Evolutionary conservation across 2,113 vertebrate genomes (phyloP).

Genomic region (Phaethon lepturus): DNA sequence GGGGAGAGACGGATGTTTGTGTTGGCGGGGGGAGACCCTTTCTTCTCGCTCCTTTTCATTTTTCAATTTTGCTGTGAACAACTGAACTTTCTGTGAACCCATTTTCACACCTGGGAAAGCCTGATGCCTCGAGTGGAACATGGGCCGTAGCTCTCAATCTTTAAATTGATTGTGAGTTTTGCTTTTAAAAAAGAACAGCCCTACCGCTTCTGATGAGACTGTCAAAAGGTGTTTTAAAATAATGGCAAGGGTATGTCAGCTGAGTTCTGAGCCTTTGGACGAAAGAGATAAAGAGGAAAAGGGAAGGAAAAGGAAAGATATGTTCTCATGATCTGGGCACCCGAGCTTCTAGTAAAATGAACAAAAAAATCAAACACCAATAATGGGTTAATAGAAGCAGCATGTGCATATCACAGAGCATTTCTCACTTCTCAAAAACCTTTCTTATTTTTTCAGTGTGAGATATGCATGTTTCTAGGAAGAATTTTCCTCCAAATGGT

Average conservation of each 20-base stretch:
- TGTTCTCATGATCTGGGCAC: background rate
- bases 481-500: background rate
- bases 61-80: background rate
- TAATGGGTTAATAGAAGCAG: conserved; percentile 29
- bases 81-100: conserved; percentile 55
- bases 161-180: background rate
- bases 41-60: background rate
- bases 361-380: background rate
- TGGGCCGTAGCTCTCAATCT: background rate
- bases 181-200: background rate
- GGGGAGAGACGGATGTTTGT: background rate
- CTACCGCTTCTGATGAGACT: background rate
- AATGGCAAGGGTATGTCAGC: background rate
- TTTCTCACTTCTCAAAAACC: background rate
- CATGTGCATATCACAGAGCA: background rate
- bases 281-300: conserved; percentile 5
- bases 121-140: background rate
- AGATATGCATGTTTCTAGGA: background rate
- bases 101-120: background rate
- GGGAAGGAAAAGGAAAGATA: background rate
- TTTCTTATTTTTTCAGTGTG: background rate
- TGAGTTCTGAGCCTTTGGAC: background rate
- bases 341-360: background rate
- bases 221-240: background rate
- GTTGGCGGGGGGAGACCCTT: background rate